phyloP scores from a whole-genome alignment of 2,888 invertebrate genomes.

The Pristionchus japonicus region DNA sequence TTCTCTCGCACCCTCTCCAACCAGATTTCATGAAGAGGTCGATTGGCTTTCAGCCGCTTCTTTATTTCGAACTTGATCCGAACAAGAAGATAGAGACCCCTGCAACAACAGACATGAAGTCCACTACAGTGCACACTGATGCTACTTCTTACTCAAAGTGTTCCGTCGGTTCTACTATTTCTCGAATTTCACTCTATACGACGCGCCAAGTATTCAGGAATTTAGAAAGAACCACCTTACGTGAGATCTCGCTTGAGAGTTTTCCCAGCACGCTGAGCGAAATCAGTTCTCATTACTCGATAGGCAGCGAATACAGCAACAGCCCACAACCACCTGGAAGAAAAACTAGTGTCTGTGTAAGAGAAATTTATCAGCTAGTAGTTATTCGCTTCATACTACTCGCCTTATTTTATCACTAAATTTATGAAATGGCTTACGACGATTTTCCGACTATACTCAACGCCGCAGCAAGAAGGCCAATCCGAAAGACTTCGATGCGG shows the following conservation, averaged over 20 bases:
- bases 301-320: constrained; percentile 58
- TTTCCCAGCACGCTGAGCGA: constrained; percentile 57
- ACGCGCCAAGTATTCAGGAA: too few relatives aligned
- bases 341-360: too few relatives aligned
- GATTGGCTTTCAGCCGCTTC: constrained; percentile 59
- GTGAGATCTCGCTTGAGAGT: constrained; percentile 69
- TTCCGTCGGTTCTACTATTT: too few relatives aligned
- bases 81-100: constrained; percentile 65
- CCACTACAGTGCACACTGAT: too few relatives aligned
- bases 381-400: too few relatives aligned
- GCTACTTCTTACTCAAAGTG: too few relatives aligned
- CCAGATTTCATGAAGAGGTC: constrained; percentile 69
- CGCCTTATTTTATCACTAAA: too few relatives aligned
- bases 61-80: constrained; percentile 62
- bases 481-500: constrained; percentile 54
- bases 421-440: constrained; percentile 35
- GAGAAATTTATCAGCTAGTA: too few relatives aligned
- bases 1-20: constrained; percentile 60
- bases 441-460: constrained; percentile 52
- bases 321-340: constrained; percentile 57
- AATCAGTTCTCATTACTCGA: constrained; percentile 59
- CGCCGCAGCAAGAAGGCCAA: constrained; percentile 56
- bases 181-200: too few relatives aligned
- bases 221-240: too few relatives aligned
- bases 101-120: constrained; percentile 59